A percentile compares a stretch with the other conserved stretches of the same genome.
phyloP scores from a whole-genome alignment of 2,113 vertebrate species.

The Pantherophis guttatus region DNA sequence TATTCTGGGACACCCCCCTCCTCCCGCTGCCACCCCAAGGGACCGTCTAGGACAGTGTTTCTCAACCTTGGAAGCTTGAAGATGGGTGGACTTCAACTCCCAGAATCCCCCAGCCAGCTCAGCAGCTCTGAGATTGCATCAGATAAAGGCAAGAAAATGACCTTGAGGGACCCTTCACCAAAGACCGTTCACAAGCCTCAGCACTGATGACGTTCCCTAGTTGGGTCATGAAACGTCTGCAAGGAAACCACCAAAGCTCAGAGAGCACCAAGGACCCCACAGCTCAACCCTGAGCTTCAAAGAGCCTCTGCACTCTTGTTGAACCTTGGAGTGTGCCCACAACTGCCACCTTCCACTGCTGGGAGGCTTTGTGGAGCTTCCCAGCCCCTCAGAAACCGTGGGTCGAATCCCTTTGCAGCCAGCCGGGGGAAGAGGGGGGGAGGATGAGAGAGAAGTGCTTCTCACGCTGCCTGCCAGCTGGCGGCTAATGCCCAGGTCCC shows the following conservation, averaged over 20 bases:
- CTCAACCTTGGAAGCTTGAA: too few species aligned
- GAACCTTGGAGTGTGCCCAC: not conserved
- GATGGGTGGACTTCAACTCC: too few species aligned
- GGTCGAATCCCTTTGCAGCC: not conserved
- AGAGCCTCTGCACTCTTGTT: not conserved
- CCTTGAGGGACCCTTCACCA: too few species aligned
- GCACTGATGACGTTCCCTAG: too few species aligned
- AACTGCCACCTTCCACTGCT: accelerated
- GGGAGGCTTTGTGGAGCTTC: not conserved
- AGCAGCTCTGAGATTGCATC: too few species aligned
- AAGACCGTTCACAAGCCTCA: too few species aligned
- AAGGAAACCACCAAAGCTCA: too few species aligned
- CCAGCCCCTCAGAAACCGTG: too few species aligned
- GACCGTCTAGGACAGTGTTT: not conserved
- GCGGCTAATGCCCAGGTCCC: not conserved
- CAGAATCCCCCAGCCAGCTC: too few species aligned
- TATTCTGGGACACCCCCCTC: not conserved
- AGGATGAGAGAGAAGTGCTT: not conserved
- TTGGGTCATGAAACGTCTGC: too few species aligned
- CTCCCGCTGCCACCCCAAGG: not conserved
- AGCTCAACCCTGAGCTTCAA: not conserved
- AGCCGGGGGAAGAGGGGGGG: not conserved
- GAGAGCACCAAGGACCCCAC: not conserved
- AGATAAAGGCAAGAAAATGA: too few species aligned
- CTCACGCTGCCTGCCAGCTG: not conserved